Evolutionary conservation across 2,113 vertebrate species (phyloP), one percentile per base, ranked within the genome.

Genomic region (Garra rufa): DNA sequence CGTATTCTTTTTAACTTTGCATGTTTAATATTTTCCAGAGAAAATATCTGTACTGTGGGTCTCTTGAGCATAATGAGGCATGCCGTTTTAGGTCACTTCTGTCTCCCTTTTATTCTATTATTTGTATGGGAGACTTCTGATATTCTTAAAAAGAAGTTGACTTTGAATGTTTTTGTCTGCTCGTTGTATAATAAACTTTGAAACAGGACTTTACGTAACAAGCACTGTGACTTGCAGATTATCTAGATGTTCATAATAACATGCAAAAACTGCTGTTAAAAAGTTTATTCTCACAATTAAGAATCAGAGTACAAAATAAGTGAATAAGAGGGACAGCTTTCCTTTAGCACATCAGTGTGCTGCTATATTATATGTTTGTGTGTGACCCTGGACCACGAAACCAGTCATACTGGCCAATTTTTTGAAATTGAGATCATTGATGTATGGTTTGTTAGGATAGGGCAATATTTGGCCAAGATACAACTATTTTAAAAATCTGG

Each of bases 191-290:
- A 71, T 71, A 90, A 83, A 87, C 85, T 52, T 85, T 81, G 82
- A 90, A 87, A 83, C 52, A 76, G 77, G 86, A 90, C 85, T 86
- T 87, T 87, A 87, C 85, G 88, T 90, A 90, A 90, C 88, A 88
- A 89, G 88, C 65, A 21, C 3, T 38, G 34, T 41, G 69, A 71
- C 19, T 70, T 41, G 10, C 19, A 44, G 9, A 43, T 71, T 44
- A 6, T 43, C 10, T 24, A n/a, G 10, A 88, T 76, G 84, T 57
- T 50, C 86, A 90, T 83, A 69, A 78, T 84, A 44, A 63, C 28
- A 65, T 90, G 91, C 93, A 92, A 82, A 91, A 88, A 83, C 88
- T 88, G 92, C 90, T 91, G 91, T 91, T 92, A 91, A 92, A 93
- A 91, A 85, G 89, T 90, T 89, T 92, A 91, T 91, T 93, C 91